phyloP scores from a whole-genome alignment of 2,113 vertebrate species.

The Archilochus colubris region DNA sequence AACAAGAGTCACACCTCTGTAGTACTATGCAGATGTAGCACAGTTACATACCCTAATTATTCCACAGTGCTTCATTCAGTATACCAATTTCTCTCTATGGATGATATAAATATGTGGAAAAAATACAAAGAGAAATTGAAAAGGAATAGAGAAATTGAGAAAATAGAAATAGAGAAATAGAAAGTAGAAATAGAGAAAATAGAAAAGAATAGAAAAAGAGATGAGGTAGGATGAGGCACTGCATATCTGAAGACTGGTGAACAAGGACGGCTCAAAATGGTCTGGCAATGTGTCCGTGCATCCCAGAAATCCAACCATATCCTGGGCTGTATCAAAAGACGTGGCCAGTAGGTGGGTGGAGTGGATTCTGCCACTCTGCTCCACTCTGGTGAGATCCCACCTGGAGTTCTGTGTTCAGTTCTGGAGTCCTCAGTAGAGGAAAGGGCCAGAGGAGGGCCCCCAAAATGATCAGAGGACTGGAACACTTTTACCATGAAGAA shows the following conservation, averaged over 20 bases:
- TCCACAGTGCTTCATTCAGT: neutral
- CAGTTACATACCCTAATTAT: neutral
- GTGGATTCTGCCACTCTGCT: too few relatives aligned
- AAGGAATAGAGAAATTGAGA: neutral
- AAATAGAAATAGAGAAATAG: too few relatives aligned
- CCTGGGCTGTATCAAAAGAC: neutral
- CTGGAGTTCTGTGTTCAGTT: too few relatives aligned
- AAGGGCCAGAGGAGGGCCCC: too few relatives aligned
- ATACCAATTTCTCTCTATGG: neutral
- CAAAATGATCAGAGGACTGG: too few relatives aligned
- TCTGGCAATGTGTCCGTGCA: rapidly evolving
- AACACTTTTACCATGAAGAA: too few relatives aligned
- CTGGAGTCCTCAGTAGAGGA: neutral
- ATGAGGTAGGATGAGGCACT: neutral
- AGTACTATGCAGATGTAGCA: neutral
- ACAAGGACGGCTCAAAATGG: neutral
- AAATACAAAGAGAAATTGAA: neutral
- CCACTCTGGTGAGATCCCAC: too few relatives aligned
- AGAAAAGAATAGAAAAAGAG: neutral
- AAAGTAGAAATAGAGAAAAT: too few relatives aligned
- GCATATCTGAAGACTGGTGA: neutral
- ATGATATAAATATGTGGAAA: neutral
- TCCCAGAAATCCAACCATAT: neutral
- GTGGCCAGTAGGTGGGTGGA: too few relatives aligned
- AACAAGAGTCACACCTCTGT: neutral